Conservation (phyloP, 2,888 invertebrate genomes). For the Leucozona laternaria region DNA sequence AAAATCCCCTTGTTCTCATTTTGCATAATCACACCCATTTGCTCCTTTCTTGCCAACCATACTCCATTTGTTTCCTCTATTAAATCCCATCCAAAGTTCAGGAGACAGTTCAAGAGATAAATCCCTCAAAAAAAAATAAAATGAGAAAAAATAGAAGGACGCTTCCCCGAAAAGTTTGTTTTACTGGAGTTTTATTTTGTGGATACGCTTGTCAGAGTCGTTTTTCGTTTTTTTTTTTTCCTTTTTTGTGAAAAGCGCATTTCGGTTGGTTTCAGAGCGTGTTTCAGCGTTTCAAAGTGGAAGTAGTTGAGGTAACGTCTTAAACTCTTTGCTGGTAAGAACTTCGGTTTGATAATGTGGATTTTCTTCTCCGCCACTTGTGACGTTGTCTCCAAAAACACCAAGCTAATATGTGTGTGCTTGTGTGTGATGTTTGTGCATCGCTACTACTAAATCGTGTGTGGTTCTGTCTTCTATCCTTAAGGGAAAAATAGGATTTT, state of each 20-base stretch:
- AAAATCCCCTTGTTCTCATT: neutral
- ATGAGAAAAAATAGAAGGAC: constrained; percentile 10
- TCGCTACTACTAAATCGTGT: constrained; percentile 55
- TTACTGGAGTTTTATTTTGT: constrained; percentile 61
- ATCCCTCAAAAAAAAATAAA: constrained; percentile 12
- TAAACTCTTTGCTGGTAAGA: constrained; percentile 31
- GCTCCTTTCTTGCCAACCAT: constrained; percentile 27
- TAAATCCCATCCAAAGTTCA: constrained; percentile 35
- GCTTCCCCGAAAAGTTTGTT: constrained; percentile 50
- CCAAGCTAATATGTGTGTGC: constrained; percentile 8
- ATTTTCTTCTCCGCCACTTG: constrained; percentile 51
- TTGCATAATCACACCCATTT: neutral
- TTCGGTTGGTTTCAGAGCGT: constrained; percentile 17
- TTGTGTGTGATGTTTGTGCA: constrained; percentile 41
- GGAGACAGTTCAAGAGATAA: constrained; percentile 58
- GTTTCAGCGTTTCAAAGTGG: constrained; percentile 28
- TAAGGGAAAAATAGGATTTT: constrained; percentile 36
- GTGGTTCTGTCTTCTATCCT: neutral
- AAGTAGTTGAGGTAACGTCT: constrained; percentile 31
- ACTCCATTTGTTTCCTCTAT: constrained; percentile 7
- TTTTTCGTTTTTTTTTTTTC: neutral
- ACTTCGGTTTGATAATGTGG: constrained; percentile 46
- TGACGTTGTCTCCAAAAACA: constrained; percentile 30
- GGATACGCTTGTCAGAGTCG: constrained; percentile 67
- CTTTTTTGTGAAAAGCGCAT: neutral